These are phyloP conservation scores for Australoheros scitulus DNA, from an alignment of 2,113 vertebrate genomes.

Conservation along the genomic window DNA sequence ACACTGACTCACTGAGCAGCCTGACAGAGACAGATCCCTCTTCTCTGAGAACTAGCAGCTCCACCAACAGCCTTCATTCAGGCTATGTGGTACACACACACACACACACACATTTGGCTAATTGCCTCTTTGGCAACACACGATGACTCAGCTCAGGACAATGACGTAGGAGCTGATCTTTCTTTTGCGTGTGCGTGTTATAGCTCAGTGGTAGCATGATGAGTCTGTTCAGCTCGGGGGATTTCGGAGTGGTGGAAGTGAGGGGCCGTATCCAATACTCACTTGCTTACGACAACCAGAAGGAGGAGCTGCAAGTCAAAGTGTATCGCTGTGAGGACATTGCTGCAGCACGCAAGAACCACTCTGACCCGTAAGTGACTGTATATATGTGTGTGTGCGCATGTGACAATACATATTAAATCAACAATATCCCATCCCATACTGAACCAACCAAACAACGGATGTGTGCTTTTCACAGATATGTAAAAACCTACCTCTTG, in stretches of 20 bases:
- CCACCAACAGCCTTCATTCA: conserved; percentile 85
- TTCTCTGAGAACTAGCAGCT: conserved; percentile 82
- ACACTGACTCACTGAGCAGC: conserved; percentile 73
- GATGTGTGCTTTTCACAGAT: conserved; percentile 75
- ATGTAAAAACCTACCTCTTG: conserved; percentile 94
- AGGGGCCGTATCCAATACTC: conserved; percentile 88
- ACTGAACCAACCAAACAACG: neutral
- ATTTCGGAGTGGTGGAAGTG: conserved; percentile 85
- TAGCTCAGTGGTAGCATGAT: conserved; percentile 91
- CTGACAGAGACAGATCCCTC: conserved; percentile 41
- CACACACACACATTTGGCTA: conserved; percentile 9
- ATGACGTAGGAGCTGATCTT: conserved; percentile 60
- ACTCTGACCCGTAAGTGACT: conserved; percentile 90
- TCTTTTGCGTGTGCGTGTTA: conserved; percentile 17
- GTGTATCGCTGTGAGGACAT: conserved; percentile 89
- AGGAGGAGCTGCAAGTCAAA: conserved; percentile 85
- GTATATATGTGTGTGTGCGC: neutral
- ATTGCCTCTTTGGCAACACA: conserved; percentile 10
- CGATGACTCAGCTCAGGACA: conserved; percentile 63
- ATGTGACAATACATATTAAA: neutral
- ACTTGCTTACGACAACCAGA: conserved; percentile 82
- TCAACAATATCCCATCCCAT: neutral
- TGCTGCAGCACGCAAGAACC: conserved; percentile 85
- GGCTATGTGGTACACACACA: conserved; percentile 66
- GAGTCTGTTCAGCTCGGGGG: conserved; percentile 91